phyloP scores from a whole-genome alignment of 2,888 invertebrate species.

The Pteria penguin region DNA sequence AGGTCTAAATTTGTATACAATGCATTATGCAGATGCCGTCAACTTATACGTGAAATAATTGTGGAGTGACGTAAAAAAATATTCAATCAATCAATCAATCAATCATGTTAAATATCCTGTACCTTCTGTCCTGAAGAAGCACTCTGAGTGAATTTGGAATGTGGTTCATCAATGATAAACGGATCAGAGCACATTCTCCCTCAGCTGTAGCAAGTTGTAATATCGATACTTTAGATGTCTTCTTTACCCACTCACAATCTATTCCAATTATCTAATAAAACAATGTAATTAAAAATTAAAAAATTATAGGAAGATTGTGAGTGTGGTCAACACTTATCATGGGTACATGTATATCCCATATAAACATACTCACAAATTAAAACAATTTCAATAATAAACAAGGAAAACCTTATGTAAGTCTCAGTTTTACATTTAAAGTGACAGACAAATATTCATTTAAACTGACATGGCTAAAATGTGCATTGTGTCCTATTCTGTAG shows the following conservation, averaged over 20 bases:
- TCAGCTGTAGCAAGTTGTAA: slow-evolving; percentile 87
- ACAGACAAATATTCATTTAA: too few species aligned
- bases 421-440: background rate
- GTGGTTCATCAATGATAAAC: slow-evolving; percentile 84
- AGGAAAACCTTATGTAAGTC: background rate
- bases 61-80: background rate
- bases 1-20: too few species aligned
- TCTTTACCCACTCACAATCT: slow-evolving; percentile 90
- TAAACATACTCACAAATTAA: background rate
- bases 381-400: background rate
- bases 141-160: slow-evolving; percentile 84
- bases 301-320: too few species aligned
- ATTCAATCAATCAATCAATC: background rate
- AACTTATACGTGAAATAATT: background rate
- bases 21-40: too few species aligned
- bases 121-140: slow-evolving; percentile 74
- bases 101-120: background rate
- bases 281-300: background rate
- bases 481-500: too few species aligned
- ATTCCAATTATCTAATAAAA: slow-evolving; percentile 85
- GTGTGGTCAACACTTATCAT: too few species aligned
- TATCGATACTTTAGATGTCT: slow-evolving; percentile 85
- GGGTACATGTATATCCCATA: background rate
- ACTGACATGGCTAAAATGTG: too few species aligned
- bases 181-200: slow-evolving; percentile 87